Evolutionary conservation across 2,888 invertebrate genomes (phyloP), one percentile per base, ranked within the genome.

Genomic region (Halocaridina rubra): DNA sequence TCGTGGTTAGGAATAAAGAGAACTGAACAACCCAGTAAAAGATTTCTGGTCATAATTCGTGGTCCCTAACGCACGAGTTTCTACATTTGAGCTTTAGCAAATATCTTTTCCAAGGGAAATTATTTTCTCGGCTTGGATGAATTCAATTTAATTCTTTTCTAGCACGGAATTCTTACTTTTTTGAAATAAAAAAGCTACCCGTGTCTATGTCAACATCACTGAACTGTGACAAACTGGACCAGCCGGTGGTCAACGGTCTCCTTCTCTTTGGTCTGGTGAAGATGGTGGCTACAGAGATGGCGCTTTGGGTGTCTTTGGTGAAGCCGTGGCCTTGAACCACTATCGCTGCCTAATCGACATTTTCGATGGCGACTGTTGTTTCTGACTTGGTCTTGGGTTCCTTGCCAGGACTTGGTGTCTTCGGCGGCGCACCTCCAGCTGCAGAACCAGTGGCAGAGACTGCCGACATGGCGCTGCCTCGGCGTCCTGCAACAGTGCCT

Each of bases 311-410:
- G 27, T 10, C 33, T 22, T 27, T 53, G 53, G 53, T 53, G 53
- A 53, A 53, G 53, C 16, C 29, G 16, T 10, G n/a, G 46, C 46
- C 27, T 16, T 10, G 8, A 30, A n/a, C 16, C 39, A 24, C 27
- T 39, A 39, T 13, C 30, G 2, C 19, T 27, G 7, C 19, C 33
- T 86, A 86, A 46, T 86, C 86, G 78, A 86, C 86, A 22, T 81
- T 81, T 32, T 86, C 86, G 67, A 86, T 86, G 74, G 81, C 81
- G 61, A 86, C 81, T 16, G 86, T 79, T 13, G 86, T 81, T 69
- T 86, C 78, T 0, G 79, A 46, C 76, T 86, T 81, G 33, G 64
- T 86, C 69, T 78, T 80, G 4, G 75, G 8, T 16, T 84, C 79
- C 78, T 78, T 78, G 53, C 27, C 5, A 16, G 81, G 81, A 30